These are phyloP conservation scores for Gisinianus flammeolus DNA, from an alignment of 2,888 invertebrate species.

Conservation along the genomic window DNA sequence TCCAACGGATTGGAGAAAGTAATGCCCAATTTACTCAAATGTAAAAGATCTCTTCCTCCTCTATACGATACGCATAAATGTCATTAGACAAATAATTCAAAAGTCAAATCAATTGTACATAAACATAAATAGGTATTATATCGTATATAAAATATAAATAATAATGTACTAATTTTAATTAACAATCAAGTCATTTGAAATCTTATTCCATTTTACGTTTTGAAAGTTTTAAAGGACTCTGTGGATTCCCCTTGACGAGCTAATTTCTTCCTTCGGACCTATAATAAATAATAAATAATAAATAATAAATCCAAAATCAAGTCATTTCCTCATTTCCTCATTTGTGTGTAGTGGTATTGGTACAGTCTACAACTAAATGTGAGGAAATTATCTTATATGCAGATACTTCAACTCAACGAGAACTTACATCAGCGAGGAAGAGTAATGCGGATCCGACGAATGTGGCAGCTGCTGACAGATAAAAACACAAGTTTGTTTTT, in stretches of 20 bases:
- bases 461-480: slow-evolving; percentile 33
- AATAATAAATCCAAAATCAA: too few relatives aligned
- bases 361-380: too few relatives aligned
- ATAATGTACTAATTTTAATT: background rate
- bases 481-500: slow-evolving; percentile 17
- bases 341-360: background rate
- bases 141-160: background rate
- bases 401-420: too few relatives aligned
- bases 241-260: slow-evolving; percentile 28
- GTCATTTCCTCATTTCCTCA: too few relatives aligned
- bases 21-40: slow-evolving; percentile 1
- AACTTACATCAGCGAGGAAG: slow-evolving; percentile 41
- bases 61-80: too few relatives aligned
- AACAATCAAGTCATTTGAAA: background rate
- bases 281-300: background rate
- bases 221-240: slow-evolving; percentile 20
- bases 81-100: background rate
- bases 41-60: background rate
- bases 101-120: background rate
- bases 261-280: slow-evolving; percentile 40
- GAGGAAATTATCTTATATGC: too few relatives aligned
- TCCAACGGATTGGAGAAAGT: background rate
- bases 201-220: too few relatives aligned
- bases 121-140: too few relatives aligned
- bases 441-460: slow-evolving; percentile 45